These are phyloP conservation scores for Drosophila birchii DNA, from an alignment of 2,888 invertebrate genomes.

Conservation along the genomic window DNA sequence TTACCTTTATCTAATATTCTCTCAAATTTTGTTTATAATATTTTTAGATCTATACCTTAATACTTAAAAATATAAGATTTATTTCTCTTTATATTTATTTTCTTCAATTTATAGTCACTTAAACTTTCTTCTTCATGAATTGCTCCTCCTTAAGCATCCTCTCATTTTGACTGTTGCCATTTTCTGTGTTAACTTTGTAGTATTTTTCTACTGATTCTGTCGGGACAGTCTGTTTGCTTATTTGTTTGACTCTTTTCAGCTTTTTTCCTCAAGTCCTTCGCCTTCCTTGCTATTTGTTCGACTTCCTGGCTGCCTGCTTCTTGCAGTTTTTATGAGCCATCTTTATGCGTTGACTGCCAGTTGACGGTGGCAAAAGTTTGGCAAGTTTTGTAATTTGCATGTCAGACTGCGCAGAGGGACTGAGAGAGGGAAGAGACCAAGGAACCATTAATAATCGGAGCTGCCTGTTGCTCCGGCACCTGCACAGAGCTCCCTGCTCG, in stretches of 20 bases:
- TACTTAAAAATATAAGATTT: not conserved
- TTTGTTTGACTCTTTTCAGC: slow-evolving; percentile 27
- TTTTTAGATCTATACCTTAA: no score
- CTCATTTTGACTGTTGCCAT: slow-evolving; percentile 7
- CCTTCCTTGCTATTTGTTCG: slow-evolving; percentile 42
- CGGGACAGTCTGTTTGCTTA: slow-evolving; percentile 53
- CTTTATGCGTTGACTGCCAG: slow-evolving; percentile 45
- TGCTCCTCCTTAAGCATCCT: not conserved
- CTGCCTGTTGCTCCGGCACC: slow-evolving; percentile 60
- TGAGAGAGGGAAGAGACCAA: slow-evolving; percentile 18
- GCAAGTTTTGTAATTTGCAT: slow-evolving; percentile 61
- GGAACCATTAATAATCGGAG: slow-evolving; percentile 41
- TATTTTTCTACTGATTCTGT: slow-evolving; percentile 36
- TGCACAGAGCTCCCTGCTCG: slow-evolving; percentile 29
- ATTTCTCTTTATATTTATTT: not conserved
- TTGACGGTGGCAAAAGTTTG: slow-evolving; percentile 62
- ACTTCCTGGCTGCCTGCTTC: slow-evolving; percentile 34
- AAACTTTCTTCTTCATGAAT: not conserved
- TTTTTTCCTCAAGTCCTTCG: not conserved
- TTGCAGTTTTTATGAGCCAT: slow-evolving; percentile 59
- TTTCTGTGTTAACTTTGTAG: slow-evolving; percentile 24
- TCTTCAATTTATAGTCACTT: not conserved
- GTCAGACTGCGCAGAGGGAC: slow-evolving; percentile 36
- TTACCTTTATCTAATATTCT: no score
- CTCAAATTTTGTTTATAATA: no score